These are phyloP conservation scores for Rhodinocichla rosea DNA, from an alignment of 2,113 vertebrate genomes.

Conservation along the genomic window DNA sequence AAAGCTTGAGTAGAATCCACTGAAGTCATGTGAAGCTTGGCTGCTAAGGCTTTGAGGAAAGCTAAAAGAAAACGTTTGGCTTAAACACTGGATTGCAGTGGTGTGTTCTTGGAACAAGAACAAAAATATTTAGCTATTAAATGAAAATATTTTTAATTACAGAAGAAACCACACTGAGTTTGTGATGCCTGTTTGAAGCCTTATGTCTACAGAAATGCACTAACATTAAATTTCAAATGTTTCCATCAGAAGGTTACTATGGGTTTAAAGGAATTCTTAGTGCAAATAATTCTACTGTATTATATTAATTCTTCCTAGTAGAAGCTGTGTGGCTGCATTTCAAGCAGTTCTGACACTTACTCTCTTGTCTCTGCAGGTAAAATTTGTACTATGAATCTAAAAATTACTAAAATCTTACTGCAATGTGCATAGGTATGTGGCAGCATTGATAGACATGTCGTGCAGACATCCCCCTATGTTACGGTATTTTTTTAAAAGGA, in stretches of 20 bases:
- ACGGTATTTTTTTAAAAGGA: background rate
- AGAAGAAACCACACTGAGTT: background rate
- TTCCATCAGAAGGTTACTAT: background rate
- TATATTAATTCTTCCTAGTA: background rate
- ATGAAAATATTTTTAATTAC: conserved; percentile 52
- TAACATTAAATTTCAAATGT: background rate
- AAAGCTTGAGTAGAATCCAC: background rate
- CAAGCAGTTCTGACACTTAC: background rate
- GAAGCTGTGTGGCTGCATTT: background rate
- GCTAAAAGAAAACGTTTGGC: background rate
- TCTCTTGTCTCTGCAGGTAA: background rate
- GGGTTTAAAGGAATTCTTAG: background rate
- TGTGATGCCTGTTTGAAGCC: background rate
- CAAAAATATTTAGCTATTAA: conserved; percentile 43
- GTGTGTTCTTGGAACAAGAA: conserved; percentile 25
- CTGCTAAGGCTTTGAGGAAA: background rate
- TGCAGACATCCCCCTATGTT: fast-evolving
- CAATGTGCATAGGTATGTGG: background rate
- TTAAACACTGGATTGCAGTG: background rate
- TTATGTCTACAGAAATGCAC: background rate
- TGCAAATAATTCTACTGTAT: background rate
- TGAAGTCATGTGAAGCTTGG: background rate
- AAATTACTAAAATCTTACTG: background rate
- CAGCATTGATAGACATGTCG: background rate
- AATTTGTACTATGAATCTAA: background rate